Evolutionary conservation across 2,888 invertebrate genomes (phyloP).

Genomic region (Acanthosepion esculentum): DNA sequence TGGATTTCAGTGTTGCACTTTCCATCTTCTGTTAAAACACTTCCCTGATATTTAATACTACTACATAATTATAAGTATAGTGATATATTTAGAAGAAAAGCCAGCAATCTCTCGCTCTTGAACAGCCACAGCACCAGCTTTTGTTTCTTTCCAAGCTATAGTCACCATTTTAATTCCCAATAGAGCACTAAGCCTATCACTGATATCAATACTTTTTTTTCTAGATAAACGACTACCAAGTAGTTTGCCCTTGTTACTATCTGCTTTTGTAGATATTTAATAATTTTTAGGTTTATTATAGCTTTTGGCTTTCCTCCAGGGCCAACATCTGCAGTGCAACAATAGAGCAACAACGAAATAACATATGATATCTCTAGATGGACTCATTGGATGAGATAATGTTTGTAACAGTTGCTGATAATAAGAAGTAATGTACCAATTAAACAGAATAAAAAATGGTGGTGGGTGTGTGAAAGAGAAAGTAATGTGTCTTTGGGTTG

Average conservation of each 20-base stretch:
- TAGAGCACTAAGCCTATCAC: no score
- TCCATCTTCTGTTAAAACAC: no score
- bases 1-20: no score
- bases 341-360: not conserved
- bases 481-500: no score
- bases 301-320: not conserved
- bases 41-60: no score
- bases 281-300: not conserved
- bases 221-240: not conserved
- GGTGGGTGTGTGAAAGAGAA: not conserved
- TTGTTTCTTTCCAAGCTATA: no score
- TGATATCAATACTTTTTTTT: not conserved
- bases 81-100: no score
- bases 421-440: not conserved
- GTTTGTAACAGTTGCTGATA: not conserved
- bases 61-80: no score
- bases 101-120: no score
- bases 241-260: not conserved
- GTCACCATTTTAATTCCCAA: no score
- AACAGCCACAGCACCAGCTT: no score
- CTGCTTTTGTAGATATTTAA: not conserved
- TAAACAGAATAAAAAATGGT: not conserved
- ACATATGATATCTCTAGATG: not conserved
- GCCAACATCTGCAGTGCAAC: not conserved
- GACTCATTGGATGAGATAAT: not conserved